A percentile compares a stretch with the other conserved stretches of the same genome.
Evolutionary conservation across 2,888 invertebrate species (phyloP).

Genomic region (Acanthosoma haemorrhoidale): DNA sequence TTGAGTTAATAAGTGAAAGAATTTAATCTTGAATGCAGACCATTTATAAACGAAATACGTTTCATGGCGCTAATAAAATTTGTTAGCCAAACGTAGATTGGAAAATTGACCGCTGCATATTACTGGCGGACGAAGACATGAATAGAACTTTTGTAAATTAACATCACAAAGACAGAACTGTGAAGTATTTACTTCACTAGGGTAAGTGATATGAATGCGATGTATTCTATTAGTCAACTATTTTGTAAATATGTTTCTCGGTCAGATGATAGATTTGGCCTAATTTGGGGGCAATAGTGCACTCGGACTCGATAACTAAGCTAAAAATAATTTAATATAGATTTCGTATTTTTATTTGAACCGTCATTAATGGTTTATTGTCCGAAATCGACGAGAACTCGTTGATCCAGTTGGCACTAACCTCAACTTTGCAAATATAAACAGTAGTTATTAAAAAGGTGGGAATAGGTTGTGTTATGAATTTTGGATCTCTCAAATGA

Average conservation of each 20-base stretch:
- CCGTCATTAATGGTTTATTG: background rate
- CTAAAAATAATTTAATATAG: background rate
- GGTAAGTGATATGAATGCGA: slow-evolving; percentile 2
- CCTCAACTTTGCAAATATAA: background rate
- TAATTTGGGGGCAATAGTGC: background rate
- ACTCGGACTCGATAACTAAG: background rate
- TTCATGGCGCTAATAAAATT: background rate
- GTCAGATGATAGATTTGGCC: background rate
- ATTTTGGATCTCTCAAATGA: background rate
- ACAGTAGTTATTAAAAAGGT: slow-evolving; percentile 20
- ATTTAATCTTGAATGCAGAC: background rate
- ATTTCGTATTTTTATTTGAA: background rate
- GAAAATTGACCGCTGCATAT: background rate
- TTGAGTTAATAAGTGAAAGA: slow-evolving; percentile 1
- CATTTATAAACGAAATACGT: background rate
- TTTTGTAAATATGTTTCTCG: slow-evolving; percentile 4
- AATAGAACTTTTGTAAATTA: background rate
- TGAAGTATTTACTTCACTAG: slow-evolving; percentile 21
- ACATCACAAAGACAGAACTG: background rate
- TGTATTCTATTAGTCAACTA: slow-evolving; percentile 10
- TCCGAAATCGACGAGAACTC: background rate
- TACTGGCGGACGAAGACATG: background rate
- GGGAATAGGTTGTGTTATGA: slow-evolving; percentile 25
- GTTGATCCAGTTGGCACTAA: background rate
- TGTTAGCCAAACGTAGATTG: background rate